Percentiles rank a stretch among this genome's conserved stretches.
phyloP scores from a whole-genome alignment of 2,113 vertebrate species.

The Puma concolor region DNA sequence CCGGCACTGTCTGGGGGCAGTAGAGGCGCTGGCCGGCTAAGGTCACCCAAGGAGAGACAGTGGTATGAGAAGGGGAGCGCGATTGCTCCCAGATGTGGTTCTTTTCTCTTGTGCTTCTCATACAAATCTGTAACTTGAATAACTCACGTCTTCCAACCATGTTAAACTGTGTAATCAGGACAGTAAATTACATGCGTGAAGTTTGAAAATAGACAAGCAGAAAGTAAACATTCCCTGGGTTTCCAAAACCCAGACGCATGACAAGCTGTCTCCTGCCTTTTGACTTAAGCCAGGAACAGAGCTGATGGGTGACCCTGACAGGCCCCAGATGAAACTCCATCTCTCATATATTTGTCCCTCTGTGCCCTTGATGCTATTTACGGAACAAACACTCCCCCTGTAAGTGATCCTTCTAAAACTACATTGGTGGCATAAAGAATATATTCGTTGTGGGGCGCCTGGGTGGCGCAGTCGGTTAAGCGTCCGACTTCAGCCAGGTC shows the following conservation, averaged over 20 bases:
- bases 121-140: not conserved
- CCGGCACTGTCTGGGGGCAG: not conserved
- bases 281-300: not conserved
- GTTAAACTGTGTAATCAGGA: not conserved
- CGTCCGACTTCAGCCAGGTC: too few relatives aligned
- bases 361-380: slow-evolving; percentile 10
- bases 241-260: not conserved
- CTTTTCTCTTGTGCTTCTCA: not conserved
- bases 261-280: not conserved
- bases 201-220: slow-evolving; percentile 20
- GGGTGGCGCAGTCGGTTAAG: too few relatives aligned
- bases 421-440: not conserved
- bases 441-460: not conserved
- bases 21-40: not conserved
- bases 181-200: slow-evolving; percentile 18
- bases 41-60: not conserved
- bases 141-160: not conserved
- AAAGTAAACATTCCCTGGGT: slow-evolving; percentile 51
- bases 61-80: not conserved
- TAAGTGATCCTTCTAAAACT: not conserved
- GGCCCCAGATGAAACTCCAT: not conserved
- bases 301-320: not conserved
- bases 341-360: not conserved
- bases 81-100: not conserved
- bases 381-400: slow-evolving; percentile 12